These are phyloP conservation scores for Dicyrtomina minuta DNA, from an alignment of 2,888 invertebrate genomes.

Conservation along the genomic window DNA sequence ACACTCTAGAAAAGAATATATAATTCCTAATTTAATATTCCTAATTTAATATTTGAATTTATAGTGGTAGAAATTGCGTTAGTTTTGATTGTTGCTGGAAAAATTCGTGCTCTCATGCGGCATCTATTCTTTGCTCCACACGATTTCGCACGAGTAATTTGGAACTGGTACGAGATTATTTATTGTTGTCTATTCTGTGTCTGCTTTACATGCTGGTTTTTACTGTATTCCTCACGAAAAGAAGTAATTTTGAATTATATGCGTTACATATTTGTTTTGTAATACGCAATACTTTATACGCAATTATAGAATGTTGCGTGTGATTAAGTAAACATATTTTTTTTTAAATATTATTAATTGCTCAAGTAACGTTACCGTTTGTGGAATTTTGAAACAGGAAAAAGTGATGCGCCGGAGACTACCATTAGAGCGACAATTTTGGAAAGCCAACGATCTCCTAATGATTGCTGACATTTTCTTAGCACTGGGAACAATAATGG, in stretches of 20 bases:
- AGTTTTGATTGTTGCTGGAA: slow-evolving; percentile 23
- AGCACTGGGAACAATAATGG: slow-evolving; percentile 67
- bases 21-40: not conserved
- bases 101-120: slow-evolving; percentile 21
- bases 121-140: slow-evolving; percentile 13
- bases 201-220: slow-evolving; percentile 13
- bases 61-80: slow-evolving; percentile 17
- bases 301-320: no score
- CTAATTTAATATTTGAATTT: not conserved
- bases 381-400: no score
- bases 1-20: not conserved
- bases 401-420: no score
- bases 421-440: slow-evolving; percentile 55
- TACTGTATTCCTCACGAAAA: slow-evolving; percentile 1
- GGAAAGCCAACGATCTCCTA: slow-evolving; percentile 67
- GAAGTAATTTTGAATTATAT: no score
- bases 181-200: not conserved
- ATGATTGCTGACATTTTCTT: slow-evolving; percentile 68
- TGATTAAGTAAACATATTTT: no score
- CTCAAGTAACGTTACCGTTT: no score
- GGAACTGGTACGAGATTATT: slow-evolving; percentile 37
- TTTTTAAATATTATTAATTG: no score
- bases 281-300: no score
- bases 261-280: no score
- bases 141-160: slow-evolving; percentile 32